Base-by-base conservation (phyloP, 2,888 invertebrate genomes). In the Pseudococcus longispinus region DNA sequence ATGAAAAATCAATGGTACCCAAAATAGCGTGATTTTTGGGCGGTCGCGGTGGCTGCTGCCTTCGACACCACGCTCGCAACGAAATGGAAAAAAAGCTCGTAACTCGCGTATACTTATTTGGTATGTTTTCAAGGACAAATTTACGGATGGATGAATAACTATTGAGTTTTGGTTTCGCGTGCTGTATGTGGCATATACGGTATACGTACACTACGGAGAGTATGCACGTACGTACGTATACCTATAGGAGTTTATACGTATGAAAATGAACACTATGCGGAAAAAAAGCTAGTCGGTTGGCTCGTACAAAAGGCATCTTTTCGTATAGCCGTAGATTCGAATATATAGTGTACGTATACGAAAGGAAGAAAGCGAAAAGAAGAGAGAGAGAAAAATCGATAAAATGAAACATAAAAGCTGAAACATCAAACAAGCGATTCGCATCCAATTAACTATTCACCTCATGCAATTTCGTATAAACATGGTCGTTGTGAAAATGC, bases 401-500 rank as follows among this genome's bases (percentile, higher is more conserved):
- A 44, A 85, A 80, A 80, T 80, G 77, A 80, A 80, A 37, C 42
- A 80, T 80, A 85, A 85, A 70, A 65, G 46, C 65, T 80, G 32
- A 80, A 80, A 80, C 77, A 80, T 80, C 77, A 80, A 80, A 80
- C 77, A 80, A 80, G 77, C 77, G 77, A 80, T 80, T 80, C 77
- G 77, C 77, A 80, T 80, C 77, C 77, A 80, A 80, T 80, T 80
- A 80, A 37, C 77, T 80, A 80, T 80, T 80, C 77, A 80, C 77
- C 77, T 80, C 77, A 42, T 80, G 77, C 77, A 80, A 80, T 80
- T 80, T 42, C 37, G 42, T 80, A 80, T 80, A 42, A 80, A 80
- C 77, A 80, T 42, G 77, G 77, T 80, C 37, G 77, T 80, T 80
- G 77, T 80, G 42, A 80, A 80, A 80, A 80, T 42, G 77, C 20